Conservation (phyloP, 1,140 invertebrate genomes). For the Lasioglossum albipes region DNA sequence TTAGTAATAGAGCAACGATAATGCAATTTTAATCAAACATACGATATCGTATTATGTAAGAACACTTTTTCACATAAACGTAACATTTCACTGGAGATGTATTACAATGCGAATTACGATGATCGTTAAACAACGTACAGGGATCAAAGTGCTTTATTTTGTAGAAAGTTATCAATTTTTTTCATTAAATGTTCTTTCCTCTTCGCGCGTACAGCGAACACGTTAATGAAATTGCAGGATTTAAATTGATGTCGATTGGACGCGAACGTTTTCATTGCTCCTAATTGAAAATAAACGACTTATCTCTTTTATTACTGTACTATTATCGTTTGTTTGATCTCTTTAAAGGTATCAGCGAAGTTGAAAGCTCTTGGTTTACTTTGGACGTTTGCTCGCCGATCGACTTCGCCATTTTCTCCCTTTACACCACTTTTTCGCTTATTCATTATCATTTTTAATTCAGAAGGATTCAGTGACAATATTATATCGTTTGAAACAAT, state of each 20-base stretch:
- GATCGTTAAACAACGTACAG: too few species aligned
- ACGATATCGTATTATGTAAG: too few species aligned
- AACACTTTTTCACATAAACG: too few species aligned
- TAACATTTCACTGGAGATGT: too few species aligned
- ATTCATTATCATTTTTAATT: slow-evolving; percentile 7
- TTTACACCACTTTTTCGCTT: neutral
- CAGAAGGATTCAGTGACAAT: neutral
- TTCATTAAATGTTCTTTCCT: neutral
- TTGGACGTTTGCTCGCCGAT: slow-evolving; percentile 1
- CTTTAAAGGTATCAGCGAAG: neutral
- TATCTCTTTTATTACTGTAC: slow-evolving; percentile 1
- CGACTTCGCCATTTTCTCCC: neutral
- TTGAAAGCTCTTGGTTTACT: slow-evolving; percentile 17
- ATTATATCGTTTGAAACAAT: neutral
- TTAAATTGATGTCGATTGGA: neutral
- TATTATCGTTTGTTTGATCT: slow-evolving; percentile 9
- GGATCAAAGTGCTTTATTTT: too few species aligned
- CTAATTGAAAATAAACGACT: slow-evolving; percentile 3
- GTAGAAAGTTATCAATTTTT: neutral
- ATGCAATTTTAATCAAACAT: too few species aligned
- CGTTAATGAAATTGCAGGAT: too few species aligned
- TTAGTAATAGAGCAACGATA: too few species aligned
- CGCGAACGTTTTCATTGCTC: neutral
- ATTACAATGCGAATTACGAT: too few species aligned
- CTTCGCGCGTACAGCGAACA: neutral